phyloP scores from a whole-genome alignment of 64 coral and sea anemone genomes.

The Acropora tenuis region DNA sequence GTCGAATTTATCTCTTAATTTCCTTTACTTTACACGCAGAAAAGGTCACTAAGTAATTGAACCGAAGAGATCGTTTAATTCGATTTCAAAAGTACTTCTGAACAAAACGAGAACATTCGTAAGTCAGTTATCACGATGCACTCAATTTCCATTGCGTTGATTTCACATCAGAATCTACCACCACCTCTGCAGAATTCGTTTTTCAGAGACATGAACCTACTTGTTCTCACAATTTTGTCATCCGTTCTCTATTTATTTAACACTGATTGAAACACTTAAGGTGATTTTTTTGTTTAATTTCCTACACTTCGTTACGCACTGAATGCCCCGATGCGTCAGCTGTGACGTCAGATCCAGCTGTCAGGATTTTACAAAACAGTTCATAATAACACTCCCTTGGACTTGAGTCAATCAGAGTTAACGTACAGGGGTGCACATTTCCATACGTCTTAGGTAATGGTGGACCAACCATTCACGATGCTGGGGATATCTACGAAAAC shows the following conservation, averaged over 20 bases:
- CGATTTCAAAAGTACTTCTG: not conserved
- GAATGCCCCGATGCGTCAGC: not conserved
- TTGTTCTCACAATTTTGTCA: not conserved
- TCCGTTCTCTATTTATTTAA: not conserved
- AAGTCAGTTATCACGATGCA: not conserved
- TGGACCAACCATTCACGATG: not conserved
- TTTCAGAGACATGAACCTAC: not conserved
- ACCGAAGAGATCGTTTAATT: not conserved
- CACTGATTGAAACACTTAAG: not conserved
- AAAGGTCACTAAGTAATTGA: not conserved
- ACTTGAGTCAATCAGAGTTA: not conserved
- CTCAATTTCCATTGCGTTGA: not conserved
- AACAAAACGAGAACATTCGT: constrained; percentile 9
- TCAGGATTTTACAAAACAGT: constrained; percentile 25
- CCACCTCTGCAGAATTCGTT: too few relatives aligned
- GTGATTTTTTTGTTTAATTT: constrained; percentile 4
- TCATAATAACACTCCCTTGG: constrained; percentile 20
- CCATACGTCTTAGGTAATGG: not conserved
- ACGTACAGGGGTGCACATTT: not conserved
- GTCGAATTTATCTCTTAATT: not conserved
- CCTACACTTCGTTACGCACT: not conserved
- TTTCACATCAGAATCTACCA: not conserved
- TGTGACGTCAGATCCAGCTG: constrained; percentile 29
- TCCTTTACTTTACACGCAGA: not conserved
- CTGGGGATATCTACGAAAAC: too few relatives aligned